Evolutionary conservation across 2,113 vertebrate species (phyloP).

Genomic region (Hyperoodon ampullatus): DNA sequence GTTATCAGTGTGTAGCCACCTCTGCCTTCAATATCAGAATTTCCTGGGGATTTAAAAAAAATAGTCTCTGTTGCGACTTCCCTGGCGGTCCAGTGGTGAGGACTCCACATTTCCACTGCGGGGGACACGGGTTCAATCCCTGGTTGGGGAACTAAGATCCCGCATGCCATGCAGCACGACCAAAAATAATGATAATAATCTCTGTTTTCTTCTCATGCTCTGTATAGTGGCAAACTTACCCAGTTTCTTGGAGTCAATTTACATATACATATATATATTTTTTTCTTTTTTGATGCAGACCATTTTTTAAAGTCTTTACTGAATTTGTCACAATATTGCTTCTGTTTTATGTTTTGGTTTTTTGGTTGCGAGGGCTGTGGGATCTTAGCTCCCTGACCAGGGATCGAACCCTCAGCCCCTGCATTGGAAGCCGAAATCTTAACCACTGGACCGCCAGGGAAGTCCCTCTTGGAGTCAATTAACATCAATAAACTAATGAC

Average conservation of each 20-base stretch:
- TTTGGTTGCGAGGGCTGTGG: too few species aligned
- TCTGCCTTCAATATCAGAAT: background rate
- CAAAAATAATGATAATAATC: background rate
- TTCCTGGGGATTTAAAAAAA: background rate
- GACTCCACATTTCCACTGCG: background rate
- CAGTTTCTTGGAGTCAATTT: background rate
- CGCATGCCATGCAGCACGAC: too few species aligned
- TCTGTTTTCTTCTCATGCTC: background rate
- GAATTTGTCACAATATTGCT: too few species aligned
- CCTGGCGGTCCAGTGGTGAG: background rate
- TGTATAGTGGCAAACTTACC: background rate
- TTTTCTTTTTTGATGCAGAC: too few species aligned
- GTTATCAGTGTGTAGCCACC: background rate
- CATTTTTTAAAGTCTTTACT: too few species aligned
- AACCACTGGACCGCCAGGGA: too few species aligned
- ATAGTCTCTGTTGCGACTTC: background rate
- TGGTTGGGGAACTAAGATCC: background rate
- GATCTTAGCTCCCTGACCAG: too few species aligned
- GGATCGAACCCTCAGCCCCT: too few species aligned
- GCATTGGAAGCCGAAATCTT: too few species aligned
- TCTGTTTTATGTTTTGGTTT: too few species aligned
- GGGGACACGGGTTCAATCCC: background rate
- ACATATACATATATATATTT: too few species aligned
- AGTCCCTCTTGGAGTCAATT: background rate
- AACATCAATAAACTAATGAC: background rate